Base-by-base conservation (phyloP, 2,797 vertebrate species). In the Gymnodraco acuticeps region DNA sequence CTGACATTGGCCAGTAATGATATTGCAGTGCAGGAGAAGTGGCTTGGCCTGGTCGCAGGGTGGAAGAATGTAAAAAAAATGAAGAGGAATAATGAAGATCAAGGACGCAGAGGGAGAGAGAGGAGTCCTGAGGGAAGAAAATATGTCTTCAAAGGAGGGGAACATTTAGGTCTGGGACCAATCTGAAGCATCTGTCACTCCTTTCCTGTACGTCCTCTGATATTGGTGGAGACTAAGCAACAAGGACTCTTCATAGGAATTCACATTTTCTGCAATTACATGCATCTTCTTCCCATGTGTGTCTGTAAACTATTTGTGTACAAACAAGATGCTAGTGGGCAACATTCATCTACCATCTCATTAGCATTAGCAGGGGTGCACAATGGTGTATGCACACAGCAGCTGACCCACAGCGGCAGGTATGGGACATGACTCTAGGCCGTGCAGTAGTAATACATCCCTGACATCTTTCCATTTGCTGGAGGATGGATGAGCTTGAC, bases 401-500 rank as follows among this genome's bases (percentile, higher is more conserved):
- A n/a, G 72, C 73, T 72, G 64, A n/a, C 53, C 51, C 72, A 7
- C 64, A 23, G 75, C 60, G 55, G 8, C 70, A 70, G 73, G 77
- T 45, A 70, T 19, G 43, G 15, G 64, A 56, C 50, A 1, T 43
- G 47, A 27, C 70, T 33, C 41, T 64, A 15, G 69, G 78, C 16
- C 3, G 16, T 14, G 70, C 67, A 43, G 75, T 2, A 20, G 75
- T 64, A 64, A 64, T 54, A 71, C 64, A 66, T 73, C 17, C 52
- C 56, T 73, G 77, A 88, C 84, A 78, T 79, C 75, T 80, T 74
- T 80, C 68, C 72, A 54, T 72, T 80, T 73, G 54, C 68, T 41
- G 16, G 63, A 80, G 85, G 76, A 91, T 76, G 80, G 82, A 90
- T 82, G 85, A 71, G 82, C 68, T 80, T 86, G 89, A 90, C 90